Evolutionary conservation across 2,113 vertebrate genomes (phyloP), one percentile per base, ranked within the genome.

Genomic region (Poecilia latipinna): DNA sequence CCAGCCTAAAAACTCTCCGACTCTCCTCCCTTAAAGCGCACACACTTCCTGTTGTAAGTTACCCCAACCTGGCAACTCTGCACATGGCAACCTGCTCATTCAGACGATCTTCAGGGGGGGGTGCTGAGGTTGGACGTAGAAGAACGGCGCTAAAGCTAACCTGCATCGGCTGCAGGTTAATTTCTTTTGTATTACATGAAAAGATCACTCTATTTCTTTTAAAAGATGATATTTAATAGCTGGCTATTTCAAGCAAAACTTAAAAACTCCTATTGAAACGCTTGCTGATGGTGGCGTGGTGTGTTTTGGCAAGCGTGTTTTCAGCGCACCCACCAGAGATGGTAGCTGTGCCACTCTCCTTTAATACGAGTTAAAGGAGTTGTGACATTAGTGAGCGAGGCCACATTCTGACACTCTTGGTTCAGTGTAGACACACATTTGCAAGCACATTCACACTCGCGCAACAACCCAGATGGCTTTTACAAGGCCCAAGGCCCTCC

Each of bases 391-490:
- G 86, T 83, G 83, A 89, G 83, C 57, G 12, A 67, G 68, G 80
- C 85, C 75, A 82, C 87, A 90, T 90, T 90, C 82, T 92, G 77
- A 91, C 85, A 90, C 87, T 88, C 75, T 88, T 73, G 77, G 73
- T 78, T 68, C 79, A 82, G 24, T 75, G 72, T 65, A 74, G 72
- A 77, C 61, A 69, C 72, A 83, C 68, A 65, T 68, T 66, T 28
- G 65, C 64, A 61, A 65, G 33, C 33, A 15, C 64, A 65, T 70
- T 42, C 71, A 61, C 74, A 72, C 81, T 80, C 86, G 84, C 75
- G 82, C 89, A 82, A 77, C 72, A 90, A 82, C 87, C 84, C 92
- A 93, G 91, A 93, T 93, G 92, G 88, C 80, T 91, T 93, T 93
- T 92, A 93, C 91, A 92, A 92, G 92, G 88, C 90, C 88, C 88